Evolutionary conservation across 1,140 invertebrate species (phyloP).

Genomic region (Drosophila equinoxialis): DNA sequence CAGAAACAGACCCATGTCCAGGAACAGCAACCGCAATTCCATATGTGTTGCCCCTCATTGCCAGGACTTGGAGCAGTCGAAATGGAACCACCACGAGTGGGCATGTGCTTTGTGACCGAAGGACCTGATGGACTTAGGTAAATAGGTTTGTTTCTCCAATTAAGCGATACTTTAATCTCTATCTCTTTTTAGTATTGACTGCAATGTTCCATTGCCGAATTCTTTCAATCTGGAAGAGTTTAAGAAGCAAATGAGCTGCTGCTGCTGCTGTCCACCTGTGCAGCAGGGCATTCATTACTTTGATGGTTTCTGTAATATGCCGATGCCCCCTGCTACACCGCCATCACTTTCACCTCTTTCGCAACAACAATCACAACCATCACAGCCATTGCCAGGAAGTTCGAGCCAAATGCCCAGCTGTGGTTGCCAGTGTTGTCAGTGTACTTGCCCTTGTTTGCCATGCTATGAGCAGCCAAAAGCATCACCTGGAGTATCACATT

Average conservation of each 20-base stretch:
- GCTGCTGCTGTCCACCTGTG: not conserved
- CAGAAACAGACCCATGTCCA: not conserved
- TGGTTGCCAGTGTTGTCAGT: slow-evolving; percentile 24
- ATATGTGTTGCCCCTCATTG: slow-evolving; percentile 29
- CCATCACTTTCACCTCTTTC: not conserved
- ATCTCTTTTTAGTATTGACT: slow-evolving; percentile 47
- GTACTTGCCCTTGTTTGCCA: not conserved
- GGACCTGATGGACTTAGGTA: slow-evolving; percentile 63
- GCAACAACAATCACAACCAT: not conserved
- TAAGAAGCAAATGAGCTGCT: slow-evolving; percentile 23
- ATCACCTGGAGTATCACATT: not conserved
- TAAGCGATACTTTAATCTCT: no score
- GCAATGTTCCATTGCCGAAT: slow-evolving; percentile 57
- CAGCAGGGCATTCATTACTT: slow-evolving; percentile 14
- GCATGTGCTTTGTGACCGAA: slow-evolving; percentile 63
- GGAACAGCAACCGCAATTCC: slow-evolving; percentile 3
- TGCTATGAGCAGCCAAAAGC: slow-evolving; percentile 8
- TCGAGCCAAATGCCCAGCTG: slow-evolving; percentile 9
- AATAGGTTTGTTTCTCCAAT: no score
- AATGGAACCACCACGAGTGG: slow-evolving; percentile 36
- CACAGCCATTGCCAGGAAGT: not conserved
- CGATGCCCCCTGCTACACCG: not conserved
- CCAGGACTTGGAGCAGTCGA: not conserved
- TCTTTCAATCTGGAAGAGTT: slow-evolving; percentile 46
- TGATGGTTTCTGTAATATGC: slow-evolving; percentile 5